Evolutionary conservation across 2,888 invertebrate species (phyloP).

Genomic region (Escarpia spicata): DNA sequence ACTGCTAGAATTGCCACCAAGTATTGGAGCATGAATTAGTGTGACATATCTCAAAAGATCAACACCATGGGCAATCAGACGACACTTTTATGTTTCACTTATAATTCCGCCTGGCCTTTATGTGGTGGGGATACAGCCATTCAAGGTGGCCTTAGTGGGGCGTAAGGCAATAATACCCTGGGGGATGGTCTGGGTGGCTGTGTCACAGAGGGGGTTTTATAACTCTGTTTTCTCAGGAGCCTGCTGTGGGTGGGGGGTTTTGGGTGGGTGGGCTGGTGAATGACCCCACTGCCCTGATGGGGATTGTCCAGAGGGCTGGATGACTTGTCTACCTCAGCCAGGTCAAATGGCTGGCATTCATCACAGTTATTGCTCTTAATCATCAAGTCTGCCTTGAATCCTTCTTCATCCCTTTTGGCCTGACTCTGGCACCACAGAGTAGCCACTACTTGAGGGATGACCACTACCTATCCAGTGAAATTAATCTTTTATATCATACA

Average conservation of each 20-base stretch:
- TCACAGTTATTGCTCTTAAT: background rate
- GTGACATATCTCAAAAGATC: background rate
- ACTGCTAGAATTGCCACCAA: background rate
- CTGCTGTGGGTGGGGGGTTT: background rate
- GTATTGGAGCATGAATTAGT: conserved; percentile 6
- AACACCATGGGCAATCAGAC: background rate
- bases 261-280: background rate
- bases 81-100: conserved; percentile 1
- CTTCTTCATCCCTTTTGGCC: background rate
- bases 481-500: background rate
- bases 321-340: background rate
- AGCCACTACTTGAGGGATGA: background rate
- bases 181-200: background rate
- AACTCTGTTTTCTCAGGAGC: background rate
- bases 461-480: background rate
- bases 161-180: background rate
- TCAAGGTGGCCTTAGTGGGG: background rate
- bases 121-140: background rate
- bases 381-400: background rate
- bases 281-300: background rate
- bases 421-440: background rate
- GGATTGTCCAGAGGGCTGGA: background rate
- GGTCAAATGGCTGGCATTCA: background rate
- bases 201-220: background rate
- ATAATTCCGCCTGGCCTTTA: background rate